phyloP scores from a whole-genome alignment of 2,797 vertebrate species.

The Paramormyrops hopkinsi region DNA sequence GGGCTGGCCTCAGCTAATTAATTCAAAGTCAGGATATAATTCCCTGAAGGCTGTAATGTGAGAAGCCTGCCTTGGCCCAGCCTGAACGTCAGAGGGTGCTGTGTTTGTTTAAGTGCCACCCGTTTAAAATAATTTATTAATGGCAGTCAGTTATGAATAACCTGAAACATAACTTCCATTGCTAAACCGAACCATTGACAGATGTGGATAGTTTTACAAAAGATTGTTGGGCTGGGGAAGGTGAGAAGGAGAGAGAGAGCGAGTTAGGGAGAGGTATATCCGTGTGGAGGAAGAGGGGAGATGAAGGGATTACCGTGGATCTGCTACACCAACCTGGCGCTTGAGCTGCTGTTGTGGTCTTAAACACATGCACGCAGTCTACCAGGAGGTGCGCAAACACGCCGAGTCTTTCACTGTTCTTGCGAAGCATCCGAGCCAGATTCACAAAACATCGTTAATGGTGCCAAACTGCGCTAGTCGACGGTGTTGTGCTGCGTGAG shows the following conservation, averaged over 20 bases:
- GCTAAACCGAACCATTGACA: neutral
- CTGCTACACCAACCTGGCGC: constrained; percentile 23
- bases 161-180: neutral
- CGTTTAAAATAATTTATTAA: neutral
- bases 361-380: constrained; percentile 52
- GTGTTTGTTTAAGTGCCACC: neutral
- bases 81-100: neutral
- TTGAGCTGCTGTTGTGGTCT: constrained; percentile 40
- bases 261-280: constrained; percentile 23
- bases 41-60: neutral
- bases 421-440: neutral
- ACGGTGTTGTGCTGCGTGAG: constrained; percentile 40
- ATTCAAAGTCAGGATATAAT: neutral
- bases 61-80: neutral
- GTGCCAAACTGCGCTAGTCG: neutral
- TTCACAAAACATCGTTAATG: constrained; percentile 18
- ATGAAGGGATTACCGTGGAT: constrained; percentile 1
- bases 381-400: neutral
- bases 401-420: neutral
- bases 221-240: neutral
- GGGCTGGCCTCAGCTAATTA: constrained; percentile 4
- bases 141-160: constrained; percentile 1
- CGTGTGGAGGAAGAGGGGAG: neutral
- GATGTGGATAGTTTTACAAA: neutral
- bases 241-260: constrained; percentile 15